A percentile compares a stretch with the other conserved stretches of the same genome.
phyloP scores from a whole-genome alignment of 2,113 vertebrate genomes.

The Merops nubicus region DNA sequence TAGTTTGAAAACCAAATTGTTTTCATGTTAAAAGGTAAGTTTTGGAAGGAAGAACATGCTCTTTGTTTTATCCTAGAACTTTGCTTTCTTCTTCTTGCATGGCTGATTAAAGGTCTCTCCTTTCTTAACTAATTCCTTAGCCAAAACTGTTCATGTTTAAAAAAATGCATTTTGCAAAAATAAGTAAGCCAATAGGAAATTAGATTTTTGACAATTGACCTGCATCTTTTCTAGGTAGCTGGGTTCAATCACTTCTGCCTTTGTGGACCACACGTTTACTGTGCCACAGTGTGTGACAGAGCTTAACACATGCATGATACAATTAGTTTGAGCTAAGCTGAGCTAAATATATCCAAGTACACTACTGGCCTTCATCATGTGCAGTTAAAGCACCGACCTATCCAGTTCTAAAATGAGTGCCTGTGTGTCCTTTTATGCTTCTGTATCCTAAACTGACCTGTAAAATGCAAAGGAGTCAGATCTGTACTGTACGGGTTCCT shows the following conservation, averaged over 20 bases:
- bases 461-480: not conserved
- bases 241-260: not conserved
- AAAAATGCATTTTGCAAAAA: not conserved
- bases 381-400: not conserved
- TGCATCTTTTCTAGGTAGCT: not conserved
- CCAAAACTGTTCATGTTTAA: not conserved
- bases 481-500: not conserved
- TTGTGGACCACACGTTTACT: fast-evolving
- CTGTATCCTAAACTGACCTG: not conserved
- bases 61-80: not conserved
- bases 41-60: not conserved
- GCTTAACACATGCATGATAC: not conserved
- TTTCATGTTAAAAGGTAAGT: not conserved
- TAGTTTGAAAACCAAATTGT: not conserved
- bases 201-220: not conserved
- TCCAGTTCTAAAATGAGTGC: not conserved
- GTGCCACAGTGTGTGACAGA: not conserved
- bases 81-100: not conserved
- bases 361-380: not conserved
- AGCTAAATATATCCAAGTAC: not conserved
- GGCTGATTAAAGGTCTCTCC: not conserved
- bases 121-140: not conserved
- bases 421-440: not conserved
- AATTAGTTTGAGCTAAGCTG: not conserved
- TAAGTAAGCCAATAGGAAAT: not conserved